Evolutionary conservation across 2,888 invertebrate genomes (phyloP).

Genomic region (Tenthredo notha): DNA sequence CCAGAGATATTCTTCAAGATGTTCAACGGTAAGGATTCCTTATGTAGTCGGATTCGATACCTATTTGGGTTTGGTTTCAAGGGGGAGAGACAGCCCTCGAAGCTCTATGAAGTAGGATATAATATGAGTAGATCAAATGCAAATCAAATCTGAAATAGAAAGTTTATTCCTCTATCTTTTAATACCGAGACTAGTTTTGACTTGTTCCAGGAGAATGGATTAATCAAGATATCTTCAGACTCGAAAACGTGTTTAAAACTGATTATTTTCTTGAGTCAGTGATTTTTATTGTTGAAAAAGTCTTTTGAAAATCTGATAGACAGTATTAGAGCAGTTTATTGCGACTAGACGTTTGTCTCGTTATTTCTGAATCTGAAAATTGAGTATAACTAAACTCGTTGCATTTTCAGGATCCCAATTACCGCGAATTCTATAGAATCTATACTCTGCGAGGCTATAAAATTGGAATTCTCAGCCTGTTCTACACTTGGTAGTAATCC

Average conservation of each 20-base stretch:
- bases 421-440: conserved; percentile 90
- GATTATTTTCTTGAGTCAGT: too few relatives aligned
- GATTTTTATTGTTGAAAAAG: too few relatives aligned
- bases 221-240: too few relatives aligned
- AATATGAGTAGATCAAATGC: too few relatives aligned
- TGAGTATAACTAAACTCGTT: not conserved
- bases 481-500: conserved; percentile 83
- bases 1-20: conserved; percentile 84
- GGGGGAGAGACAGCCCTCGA: not conserved
- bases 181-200: too few relatives aligned
- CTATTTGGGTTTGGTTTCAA: not conserved
- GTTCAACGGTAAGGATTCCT: conserved; percentile 81
- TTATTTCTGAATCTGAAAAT: not conserved
- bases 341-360: too few relatives aligned
- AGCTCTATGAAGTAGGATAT: not conserved
- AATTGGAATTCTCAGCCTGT: conserved; percentile 90
- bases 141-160: too few relatives aligned
- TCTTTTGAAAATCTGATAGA: too few relatives aligned
- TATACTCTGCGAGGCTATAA: conserved; percentile 91
- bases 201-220: too few relatives aligned
- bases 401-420: conserved; percentile 78
- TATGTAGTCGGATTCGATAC: not conserved
- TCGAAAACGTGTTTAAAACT: too few relatives aligned
- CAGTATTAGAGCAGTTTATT: too few relatives aligned
- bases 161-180: too few relatives aligned